Percentiles rank a stretch among this genome's conserved stretches.
Conservation (phyloP, 1,140 invertebrate species). For the Tyrophagus putrescentiae region DNA sequence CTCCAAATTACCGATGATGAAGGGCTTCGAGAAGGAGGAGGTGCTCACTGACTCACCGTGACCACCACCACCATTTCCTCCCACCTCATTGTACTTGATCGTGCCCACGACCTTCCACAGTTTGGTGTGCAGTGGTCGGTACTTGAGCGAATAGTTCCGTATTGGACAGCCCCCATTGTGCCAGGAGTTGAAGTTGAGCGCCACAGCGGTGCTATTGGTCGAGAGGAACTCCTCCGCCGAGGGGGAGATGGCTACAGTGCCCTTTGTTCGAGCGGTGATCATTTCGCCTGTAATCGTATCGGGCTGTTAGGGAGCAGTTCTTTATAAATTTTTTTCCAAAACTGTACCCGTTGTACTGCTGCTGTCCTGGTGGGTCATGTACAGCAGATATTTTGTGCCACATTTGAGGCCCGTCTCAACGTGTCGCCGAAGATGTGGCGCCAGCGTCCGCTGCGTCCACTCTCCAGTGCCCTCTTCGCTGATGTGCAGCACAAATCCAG, state of each 20-base stretch:
- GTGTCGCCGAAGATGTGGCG: not conserved
- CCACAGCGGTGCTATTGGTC: constrained; percentile 68
- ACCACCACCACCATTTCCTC: not conserved
- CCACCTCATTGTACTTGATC: no score
- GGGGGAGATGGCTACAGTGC: constrained; percentile 30
- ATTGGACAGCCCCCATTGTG: constrained; percentile 86
- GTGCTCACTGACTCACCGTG: not conserved
- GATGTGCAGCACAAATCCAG: constrained; percentile 13
- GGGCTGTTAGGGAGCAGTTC: no score
- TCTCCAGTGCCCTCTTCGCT: constrained; percentile 8
- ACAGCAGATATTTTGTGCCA: constrained; percentile 68
- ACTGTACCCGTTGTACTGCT: no score
- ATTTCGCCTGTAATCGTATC: constrained; percentile 14
- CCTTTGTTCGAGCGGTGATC: constrained; percentile 21
- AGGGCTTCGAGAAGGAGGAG: not conserved
- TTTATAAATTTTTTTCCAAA: no score
- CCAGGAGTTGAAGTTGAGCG: constrained; percentile 77
- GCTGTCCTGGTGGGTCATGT: constrained; percentile 69
- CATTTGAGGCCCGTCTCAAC: constrained; percentile 30
- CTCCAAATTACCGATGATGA: constrained; percentile 17
- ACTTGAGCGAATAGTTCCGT: constrained; percentile 85
- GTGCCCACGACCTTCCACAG: constrained; percentile 8
- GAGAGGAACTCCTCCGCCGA: constrained; percentile 39
- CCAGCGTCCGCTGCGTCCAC: not conserved
- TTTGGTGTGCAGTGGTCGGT: constrained; percentile 44